Conservation (phyloP, 2,888 invertebrate species). For the Amphipyra tragopoginis region DNA sequence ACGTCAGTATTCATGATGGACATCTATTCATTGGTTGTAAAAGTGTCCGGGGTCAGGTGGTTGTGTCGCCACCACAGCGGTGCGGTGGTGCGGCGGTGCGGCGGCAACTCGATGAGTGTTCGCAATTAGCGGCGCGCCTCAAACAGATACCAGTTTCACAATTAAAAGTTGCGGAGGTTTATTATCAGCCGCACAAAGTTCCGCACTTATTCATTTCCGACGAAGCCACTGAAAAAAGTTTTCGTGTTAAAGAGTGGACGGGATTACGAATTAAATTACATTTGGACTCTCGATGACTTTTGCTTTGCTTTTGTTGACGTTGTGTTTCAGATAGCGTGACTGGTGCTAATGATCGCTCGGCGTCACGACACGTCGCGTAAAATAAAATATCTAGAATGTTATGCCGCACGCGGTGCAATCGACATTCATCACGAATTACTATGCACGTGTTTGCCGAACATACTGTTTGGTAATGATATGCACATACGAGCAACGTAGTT, state of each 20-base stretch:
- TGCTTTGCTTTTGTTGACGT: background rate
- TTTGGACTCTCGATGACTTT: background rate
- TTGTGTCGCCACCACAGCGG: no score
- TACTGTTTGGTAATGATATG: no score
- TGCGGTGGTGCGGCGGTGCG: constrained; percentile 1
- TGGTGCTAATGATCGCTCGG: background rate
- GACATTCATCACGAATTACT: no score
- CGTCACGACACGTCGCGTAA: background rate
- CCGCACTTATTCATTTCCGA: constrained; percentile 62
- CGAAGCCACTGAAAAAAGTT: constrained; percentile 58
- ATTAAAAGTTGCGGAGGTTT: constrained; percentile 68
- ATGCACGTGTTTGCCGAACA: no score
- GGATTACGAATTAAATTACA: constrained; percentile 48
- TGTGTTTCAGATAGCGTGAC: background rate
- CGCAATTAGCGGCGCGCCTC: constrained; percentile 61
- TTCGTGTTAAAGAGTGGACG: constrained; percentile 55
- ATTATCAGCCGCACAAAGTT: constrained; percentile 65
- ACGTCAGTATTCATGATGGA: background rate
- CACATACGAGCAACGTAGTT: no score
- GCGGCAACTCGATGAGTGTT: constrained; percentile 50
- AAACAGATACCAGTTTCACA: constrained; percentile 62
- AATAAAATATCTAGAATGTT: no score
- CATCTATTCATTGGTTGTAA: background rate
- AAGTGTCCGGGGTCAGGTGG: background rate
- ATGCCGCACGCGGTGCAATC: background rate